Evolutionary conservation across 2,888 invertebrate genomes (phyloP).

Genomic region (Diarsia mendica): DNA sequence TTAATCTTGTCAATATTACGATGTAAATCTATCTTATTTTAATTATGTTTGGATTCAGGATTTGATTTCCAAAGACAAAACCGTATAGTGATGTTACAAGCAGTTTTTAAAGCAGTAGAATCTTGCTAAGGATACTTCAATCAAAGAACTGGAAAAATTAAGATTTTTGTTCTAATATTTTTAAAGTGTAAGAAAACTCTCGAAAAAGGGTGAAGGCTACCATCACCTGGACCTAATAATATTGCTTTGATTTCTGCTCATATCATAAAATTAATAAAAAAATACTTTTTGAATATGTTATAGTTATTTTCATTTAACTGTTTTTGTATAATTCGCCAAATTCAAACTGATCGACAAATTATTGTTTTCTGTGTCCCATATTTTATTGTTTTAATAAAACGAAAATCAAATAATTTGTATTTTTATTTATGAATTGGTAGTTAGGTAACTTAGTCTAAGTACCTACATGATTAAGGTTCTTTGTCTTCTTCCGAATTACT

Average conservation of each 20-base stretch:
- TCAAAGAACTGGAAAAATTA: neutral
- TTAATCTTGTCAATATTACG: neutral
- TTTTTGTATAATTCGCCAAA: slow-evolving; percentile 42
- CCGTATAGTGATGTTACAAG: neutral
- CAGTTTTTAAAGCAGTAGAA: neutral
- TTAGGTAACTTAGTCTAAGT: too few species aligned
- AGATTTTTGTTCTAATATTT: neutral
- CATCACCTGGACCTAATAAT: too few species aligned
- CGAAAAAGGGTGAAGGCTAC: neutral
- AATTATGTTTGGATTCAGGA: neutral
- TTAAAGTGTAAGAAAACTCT: neutral
- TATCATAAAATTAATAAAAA: neutral
- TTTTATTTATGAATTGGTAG: neutral
- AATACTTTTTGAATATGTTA: neutral
- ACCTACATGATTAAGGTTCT: too few species aligned
- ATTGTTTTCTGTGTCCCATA: slow-evolving; percentile 69
- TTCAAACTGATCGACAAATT: slow-evolving; percentile 52
- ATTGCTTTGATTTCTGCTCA: neutral
- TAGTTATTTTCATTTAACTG: neutral
- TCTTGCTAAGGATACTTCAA: too few species aligned
- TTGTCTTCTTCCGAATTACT: too few species aligned
- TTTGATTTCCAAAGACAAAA: neutral
- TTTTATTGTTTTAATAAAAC: slow-evolving; percentile 77
- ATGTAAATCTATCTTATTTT: slow-evolving; percentile 20
- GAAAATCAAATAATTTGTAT: slow-evolving; percentile 23